Evolutionary conservation across 1,140 invertebrate genomes (phyloP).

Genomic region (Elysia chlorotica): DNA sequence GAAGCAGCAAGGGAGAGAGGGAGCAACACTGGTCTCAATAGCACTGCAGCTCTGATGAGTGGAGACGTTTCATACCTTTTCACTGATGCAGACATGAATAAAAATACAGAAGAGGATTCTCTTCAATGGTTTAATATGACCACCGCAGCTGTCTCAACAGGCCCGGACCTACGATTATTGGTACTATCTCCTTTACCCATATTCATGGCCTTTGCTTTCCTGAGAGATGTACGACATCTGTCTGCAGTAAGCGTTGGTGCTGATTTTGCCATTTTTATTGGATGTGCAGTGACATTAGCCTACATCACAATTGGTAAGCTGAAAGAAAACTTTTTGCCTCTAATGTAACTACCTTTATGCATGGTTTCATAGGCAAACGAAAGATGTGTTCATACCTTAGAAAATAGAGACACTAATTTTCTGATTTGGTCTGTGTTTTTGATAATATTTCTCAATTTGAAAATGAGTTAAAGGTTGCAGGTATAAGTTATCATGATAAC

Average conservation of each 20-base stretch:
- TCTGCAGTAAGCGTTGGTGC: slow-evolving; percentile 49
- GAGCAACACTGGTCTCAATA: background rate
- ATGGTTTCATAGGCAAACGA: too few relatives aligned
- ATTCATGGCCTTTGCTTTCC: slow-evolving; percentile 50
- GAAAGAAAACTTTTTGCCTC: too few relatives aligned
- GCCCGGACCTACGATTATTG: slow-evolving; percentile 41
- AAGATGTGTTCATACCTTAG: too few relatives aligned
- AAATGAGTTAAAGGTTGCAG: too few relatives aligned
- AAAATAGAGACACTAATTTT: too few relatives aligned
- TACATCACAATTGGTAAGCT: slow-evolving; percentile 50
- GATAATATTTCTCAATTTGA: too few relatives aligned
- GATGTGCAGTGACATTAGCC: slow-evolving; percentile 44
- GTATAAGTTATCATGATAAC: too few relatives aligned
- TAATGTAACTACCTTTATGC: too few relatives aligned
- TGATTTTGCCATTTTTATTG: slow-evolving; percentile 51
- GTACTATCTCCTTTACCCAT: slow-evolving; percentile 47
- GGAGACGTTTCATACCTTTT: background rate
- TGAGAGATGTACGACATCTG: slow-evolving; percentile 49
- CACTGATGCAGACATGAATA: background rate
- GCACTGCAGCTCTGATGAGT: background rate
- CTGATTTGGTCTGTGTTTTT: too few relatives aligned
- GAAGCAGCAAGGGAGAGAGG: background rate
- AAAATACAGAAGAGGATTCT: background rate
- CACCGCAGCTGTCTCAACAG: background rate
- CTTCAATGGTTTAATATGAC: background rate